phyloP scores from a whole-genome alignment of 2,888 invertebrate genomes.

The Nymphalis urticae region DNA sequence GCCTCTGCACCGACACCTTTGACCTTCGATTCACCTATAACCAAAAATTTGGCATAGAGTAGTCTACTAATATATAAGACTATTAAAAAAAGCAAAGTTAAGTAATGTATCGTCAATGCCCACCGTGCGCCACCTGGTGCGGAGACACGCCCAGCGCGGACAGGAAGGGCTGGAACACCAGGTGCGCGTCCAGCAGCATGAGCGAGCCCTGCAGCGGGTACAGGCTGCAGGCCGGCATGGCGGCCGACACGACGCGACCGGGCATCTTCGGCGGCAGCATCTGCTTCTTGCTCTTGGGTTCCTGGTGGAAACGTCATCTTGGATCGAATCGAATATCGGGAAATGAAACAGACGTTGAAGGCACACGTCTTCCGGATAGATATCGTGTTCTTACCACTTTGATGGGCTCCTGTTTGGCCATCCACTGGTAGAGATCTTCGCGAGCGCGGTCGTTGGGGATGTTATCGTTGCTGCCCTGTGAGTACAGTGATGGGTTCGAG shows the following conservation, averaged over 20 bases:
- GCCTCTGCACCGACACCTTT: conserved; percentile 48
- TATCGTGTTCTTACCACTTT: conserved; percentile 58
- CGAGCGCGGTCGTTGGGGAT: conserved; percentile 82
- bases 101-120: not conserved
- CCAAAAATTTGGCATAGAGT: not conserved
- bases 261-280: conserved; percentile 76
- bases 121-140: conserved; percentile 86
- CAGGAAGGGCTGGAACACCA: conserved; percentile 95
- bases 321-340: conserved; percentile 7
- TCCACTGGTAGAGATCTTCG: conserved; percentile 97
- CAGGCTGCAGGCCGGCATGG: conserved; percentile 84
- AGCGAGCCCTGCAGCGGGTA: conserved; percentile 92
- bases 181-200: conserved; percentile 93
- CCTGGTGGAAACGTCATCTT: conserved; percentile 46
- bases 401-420: conserved; percentile 93
- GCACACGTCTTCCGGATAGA: not conserved
- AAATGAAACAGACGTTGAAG: not conserved
- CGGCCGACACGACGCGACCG: conserved; percentile 61
- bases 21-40: conserved; percentile 45
- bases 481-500: conserved; percentile 84
- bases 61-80: too few relatives aligned
- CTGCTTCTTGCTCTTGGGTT: conserved; percentile 73
- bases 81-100: not conserved
- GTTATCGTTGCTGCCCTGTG: conserved; percentile 77
- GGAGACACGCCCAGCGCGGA: conserved; percentile 94